Percentiles rank a stretch among this genome's conserved stretches.
These are phyloP conservation scores for Baryphthengus martii DNA, from an alignment of 2,113 vertebrate species.

Conservation along the genomic window DNA sequence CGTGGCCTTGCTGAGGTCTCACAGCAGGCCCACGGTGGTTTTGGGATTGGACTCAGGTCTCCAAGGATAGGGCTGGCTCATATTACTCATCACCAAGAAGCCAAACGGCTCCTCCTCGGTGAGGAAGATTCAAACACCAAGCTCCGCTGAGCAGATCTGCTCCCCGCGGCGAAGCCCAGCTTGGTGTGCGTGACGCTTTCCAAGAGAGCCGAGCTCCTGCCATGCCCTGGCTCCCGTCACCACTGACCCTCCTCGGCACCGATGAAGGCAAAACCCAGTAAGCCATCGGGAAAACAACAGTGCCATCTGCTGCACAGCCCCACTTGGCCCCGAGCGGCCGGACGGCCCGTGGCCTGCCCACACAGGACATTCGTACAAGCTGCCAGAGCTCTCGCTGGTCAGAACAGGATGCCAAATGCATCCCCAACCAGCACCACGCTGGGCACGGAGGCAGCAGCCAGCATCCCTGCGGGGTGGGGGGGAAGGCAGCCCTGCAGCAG, in stretches of 20 bases:
- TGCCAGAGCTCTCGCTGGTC: rapidly evolving
- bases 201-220: background rate
- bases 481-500: background rate
- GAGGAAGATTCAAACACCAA: background rate
- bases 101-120: background rate
- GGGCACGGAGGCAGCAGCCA: background rate
- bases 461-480: rapidly evolving
- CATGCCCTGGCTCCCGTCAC: rapidly evolving
- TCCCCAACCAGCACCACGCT: background rate
- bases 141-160: background rate
- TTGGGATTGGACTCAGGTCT: background rate
- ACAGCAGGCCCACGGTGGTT: background rate
- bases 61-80: background rate
- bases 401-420: rapidly evolving
- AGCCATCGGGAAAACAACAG: conserved; percentile 12
- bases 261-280: background rate
- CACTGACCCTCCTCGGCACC: background rate
- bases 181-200: rapidly evolving
- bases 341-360: background rate
- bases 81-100: background rate
- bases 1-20: background rate
- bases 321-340: background rate
- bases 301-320: conserved; percentile 56
- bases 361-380: background rate
- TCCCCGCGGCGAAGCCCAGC: background rate